Base-by-base conservation (phyloP, 1,140 invertebrate genomes). In the Anoplophora glabripennis region DNA sequence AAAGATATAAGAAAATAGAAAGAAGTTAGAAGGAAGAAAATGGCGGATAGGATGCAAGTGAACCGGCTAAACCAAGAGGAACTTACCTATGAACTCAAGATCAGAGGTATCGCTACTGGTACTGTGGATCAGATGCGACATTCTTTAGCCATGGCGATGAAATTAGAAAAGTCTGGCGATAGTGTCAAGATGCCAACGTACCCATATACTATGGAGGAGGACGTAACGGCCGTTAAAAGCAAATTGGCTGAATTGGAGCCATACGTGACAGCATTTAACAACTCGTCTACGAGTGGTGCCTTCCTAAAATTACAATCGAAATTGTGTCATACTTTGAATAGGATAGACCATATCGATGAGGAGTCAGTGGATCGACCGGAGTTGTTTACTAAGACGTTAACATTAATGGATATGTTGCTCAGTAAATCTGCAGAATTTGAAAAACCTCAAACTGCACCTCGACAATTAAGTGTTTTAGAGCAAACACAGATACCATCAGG, bases 71-170 rank as follows among this genome's bases (percentile, higher is more conserved):
- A n/a, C 5, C 33, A 44, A 14, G 38, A 53, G 46, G 52, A 53
- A 14, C 18, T 53, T n/a, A 15, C 18, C 1, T 53, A 44, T 17
- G 52, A 53, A 17, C 38, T 53, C 0, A 41, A 12, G 15, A 37
- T 44, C 15, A n/a, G 52, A 8, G 52, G 38, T 4, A 53, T 53
- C 18, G 40, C 52, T 11, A 42, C 36, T 33, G 52, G 36, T 15
- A 53, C 38, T 7, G 52, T 53, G 10, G 38, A 53, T n/a, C 11
- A 46, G 11, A 53, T 53, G 52, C 52, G 52, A 11, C 21, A 42
- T n/a, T 41, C 35, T 1, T 12, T 53, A 1, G 4, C 17, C 41
- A 38, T 12, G 52, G 15, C 40, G 8, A n/a, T 53, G 9, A 44
- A 36, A 28, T 42, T 53, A 7, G 52, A 53, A 28, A 33, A 53